Base-by-base conservation (phyloP, 2,888 invertebrate species). In the Megamerina dolium region DNA sequence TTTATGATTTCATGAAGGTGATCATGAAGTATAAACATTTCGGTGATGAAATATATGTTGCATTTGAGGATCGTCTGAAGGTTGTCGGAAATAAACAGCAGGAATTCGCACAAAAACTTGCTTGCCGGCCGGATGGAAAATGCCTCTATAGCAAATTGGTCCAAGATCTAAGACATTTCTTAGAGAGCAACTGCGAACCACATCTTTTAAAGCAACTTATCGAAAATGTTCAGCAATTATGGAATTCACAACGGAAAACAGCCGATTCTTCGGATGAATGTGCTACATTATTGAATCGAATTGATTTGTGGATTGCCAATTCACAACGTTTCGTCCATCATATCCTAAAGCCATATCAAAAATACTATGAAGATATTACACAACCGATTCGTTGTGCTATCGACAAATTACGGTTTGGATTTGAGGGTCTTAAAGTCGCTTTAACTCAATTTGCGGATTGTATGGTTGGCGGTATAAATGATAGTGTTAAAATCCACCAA, bases 311-410 rank as follows among this genome's bases (percentile, higher is more conserved):
- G 69, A 58, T 69, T 27, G 58, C 59, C 5, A 72, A 70, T 49
- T 63, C 69, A 2, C 61, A 66, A 46, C 52, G 63, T 16, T 72
- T 72, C 50, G 48, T 66, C 1, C 56, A 66, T 44, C 64, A 70
- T 18, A 64, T 63, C 0, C 74, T 80, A 18, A 66, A 59, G 3
- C 68, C 66, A 1, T 85, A 80, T 60, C 72, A 77, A 0, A 73
- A 78, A 3, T 79, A 80, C n/a, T 91, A 88, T 61, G 84, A 85
- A 0, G 93, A 93, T 64, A 73, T 93, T 39, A 77, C 84, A 0
- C 76, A 80, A 46, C 88, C 90, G 0, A 70, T 91, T 14, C 73
- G 84, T 37, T 74, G 78, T 42, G 82, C 84, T 0, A 63, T 87
- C 6, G 75, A 80, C 1, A 82, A 85, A 70, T 75, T 87, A 46